Percentiles rank a stretch among this genome's conserved stretches.
These are phyloP conservation scores for Gymnothorax reevesii DNA, from an alignment of 2,797 vertebrate genomes.

Conservation along the genomic window DNA sequence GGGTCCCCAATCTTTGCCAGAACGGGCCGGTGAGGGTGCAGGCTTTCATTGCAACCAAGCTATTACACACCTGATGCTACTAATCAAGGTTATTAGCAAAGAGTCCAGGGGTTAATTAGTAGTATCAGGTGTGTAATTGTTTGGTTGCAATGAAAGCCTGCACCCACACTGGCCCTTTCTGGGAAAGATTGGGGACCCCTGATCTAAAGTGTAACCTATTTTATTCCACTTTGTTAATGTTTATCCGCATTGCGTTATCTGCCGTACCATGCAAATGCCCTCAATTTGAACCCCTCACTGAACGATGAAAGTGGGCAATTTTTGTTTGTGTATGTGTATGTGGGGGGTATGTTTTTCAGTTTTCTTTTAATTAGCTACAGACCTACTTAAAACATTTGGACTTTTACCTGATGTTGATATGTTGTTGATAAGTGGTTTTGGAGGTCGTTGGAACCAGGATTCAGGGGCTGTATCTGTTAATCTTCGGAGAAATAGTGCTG, in stretches of 20 bases:
- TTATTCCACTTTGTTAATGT: conserved; percentile 20
- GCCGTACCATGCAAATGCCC: conserved; percentile 31
- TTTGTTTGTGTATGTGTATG: conserved; percentile 21
- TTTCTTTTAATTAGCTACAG: background rate
- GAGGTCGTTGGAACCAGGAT: background rate
- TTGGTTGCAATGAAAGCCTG: no score
- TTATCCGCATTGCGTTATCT: conserved; percentile 32
- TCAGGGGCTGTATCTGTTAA: background rate
- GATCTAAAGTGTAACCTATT: no score
- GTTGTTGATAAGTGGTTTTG: background rate
- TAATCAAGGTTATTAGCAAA: no score
- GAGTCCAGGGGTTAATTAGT: no score
- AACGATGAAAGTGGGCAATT: conserved; percentile 32
- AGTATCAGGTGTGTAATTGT: no score
- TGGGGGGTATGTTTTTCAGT: background rate
- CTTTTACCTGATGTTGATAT: conserved; percentile 13
- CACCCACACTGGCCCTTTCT: no score
- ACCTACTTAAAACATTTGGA: background rate
- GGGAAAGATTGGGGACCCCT: no score
- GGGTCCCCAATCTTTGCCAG: no score
- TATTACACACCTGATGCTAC: no score
- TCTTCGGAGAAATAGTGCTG: background rate
- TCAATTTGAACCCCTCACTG: conserved; percentile 26
- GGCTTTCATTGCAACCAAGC: no score
- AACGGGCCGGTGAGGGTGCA: no score